Evolutionary conservation across 2,888 invertebrate genomes (phyloP).

Genomic region (Chelonus formosanus): DNA sequence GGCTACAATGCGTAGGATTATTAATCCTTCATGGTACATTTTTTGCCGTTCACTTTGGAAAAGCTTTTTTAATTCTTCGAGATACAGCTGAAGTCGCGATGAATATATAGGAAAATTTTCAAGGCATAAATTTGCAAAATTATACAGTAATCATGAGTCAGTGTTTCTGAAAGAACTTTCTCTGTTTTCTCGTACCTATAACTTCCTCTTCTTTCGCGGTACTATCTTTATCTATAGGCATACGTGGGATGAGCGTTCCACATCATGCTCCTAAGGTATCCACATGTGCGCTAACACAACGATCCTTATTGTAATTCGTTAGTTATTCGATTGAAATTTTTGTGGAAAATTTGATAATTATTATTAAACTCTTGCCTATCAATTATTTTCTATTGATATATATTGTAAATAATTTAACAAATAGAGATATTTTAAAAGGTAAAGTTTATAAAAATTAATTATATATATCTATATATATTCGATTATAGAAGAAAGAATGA

Average conservation of each 20-base stretch:
- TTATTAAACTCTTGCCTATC: not conserved
- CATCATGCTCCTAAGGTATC: conserved; percentile 37
- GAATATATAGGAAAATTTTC: not conserved
- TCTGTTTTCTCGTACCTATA: conserved; percentile 5
- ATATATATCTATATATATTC: too few relatives aligned
- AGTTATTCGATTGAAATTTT: not conserved
- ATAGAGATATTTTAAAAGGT: too few relatives aligned
- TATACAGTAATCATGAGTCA: conserved; percentile 7
- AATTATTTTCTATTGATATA: too few relatives aligned
- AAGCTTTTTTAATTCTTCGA: not conserved
- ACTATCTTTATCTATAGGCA: conserved; percentile 34
- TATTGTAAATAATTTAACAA: too few relatives aligned
- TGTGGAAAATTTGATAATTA: too few relatives aligned
- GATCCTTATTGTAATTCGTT: conserved; percentile 35
- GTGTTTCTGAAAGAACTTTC: conserved; percentile 8
- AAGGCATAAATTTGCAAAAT: conserved; percentile 21
- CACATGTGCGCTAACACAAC: conserved; percentile 28
- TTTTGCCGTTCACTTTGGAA: too few relatives aligned
- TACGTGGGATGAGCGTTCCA: conserved; percentile 41
- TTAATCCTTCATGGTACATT: too few relatives aligned
- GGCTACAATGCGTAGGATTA: too few relatives aligned
- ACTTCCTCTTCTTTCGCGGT: conserved; percentile 12
- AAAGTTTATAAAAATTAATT: too few relatives aligned
- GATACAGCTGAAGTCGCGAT: not conserved
- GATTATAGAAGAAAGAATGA: too few relatives aligned